Conservation (phyloP, 2,888 invertebrate genomes). For the Phorcus lineatus region DNA sequence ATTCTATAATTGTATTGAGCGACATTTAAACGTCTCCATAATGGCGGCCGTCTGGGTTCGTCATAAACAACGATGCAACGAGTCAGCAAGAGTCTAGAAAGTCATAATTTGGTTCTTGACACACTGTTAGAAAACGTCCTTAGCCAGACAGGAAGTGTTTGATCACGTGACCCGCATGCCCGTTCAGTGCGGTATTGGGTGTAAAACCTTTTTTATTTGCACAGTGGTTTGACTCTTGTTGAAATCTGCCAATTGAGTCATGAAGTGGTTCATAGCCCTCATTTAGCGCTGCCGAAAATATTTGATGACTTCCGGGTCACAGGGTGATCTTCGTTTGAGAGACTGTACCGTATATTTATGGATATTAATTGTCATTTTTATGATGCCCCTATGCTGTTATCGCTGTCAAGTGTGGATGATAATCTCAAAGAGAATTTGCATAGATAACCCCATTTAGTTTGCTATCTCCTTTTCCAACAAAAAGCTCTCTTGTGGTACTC, state of each 20-base stretch:
- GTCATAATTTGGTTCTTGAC: background rate
- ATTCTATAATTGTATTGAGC: background rate
- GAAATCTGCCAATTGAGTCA: background rate
- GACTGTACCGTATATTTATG: constrained; percentile 5
- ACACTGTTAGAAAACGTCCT: background rate
- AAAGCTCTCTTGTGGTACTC: no score
- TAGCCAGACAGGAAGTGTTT: background rate
- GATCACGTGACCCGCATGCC: constrained; percentile 12
- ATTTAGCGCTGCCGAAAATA: background rate
- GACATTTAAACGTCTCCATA: background rate
- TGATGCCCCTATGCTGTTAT: constrained; percentile 13
- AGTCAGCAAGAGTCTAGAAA: background rate
- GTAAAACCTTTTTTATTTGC: constrained; percentile 4
- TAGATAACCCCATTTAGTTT: background rate
- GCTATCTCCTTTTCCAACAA: no score
- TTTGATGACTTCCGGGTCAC: constrained; percentile 6
- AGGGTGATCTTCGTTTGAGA: background rate
- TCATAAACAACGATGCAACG: constrained; percentile 1
- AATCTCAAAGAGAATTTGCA: background rate
- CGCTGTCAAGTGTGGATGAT: background rate
- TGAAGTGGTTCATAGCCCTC: background rate
- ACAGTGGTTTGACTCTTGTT: background rate
- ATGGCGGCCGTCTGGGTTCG: background rate
- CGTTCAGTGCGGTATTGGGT: background rate
- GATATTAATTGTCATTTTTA: constrained; percentile 17